Evolutionary conservation across 2,888 invertebrate species (phyloP), one percentile per base, ranked within the genome.

Genomic region (Horisme vitalbata): DNA sequence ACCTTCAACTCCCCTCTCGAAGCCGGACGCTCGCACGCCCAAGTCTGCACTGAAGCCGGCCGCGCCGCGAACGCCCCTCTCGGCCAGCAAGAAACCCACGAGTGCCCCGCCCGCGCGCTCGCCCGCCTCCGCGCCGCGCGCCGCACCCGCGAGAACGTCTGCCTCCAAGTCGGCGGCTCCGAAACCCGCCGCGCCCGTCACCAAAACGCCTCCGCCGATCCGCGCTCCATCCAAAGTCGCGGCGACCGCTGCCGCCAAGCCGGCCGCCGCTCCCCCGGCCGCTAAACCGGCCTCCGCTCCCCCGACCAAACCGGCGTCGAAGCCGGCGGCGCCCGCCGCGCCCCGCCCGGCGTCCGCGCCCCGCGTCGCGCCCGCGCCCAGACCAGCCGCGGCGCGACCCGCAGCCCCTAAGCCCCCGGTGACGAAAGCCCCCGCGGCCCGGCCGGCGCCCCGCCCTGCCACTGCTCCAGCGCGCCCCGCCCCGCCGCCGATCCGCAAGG

Each of bases 271-370:
- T 6, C 6, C 35, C 20, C 11, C 63, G 4, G 21, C 44, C 28
- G 18, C 58, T 41, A 49, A 20, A 24, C 66, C n/a, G 82, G 83
- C 5, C 84, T 79, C 55, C 84, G 87, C 57, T 66, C 87, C 2
- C 33, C 39, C 63, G 7, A 61, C 63, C 13, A 28, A 41, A 30
- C 32, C 49, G 26, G 37, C 50, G 35, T 28, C 39, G 10, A 28
- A 55, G 45, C 45, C 18, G 23, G 30, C 50, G 7, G 83, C n/a
- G 84, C 79, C 57, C 85, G 85, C 58, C 68, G 86, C 46, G 24
- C 61, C 21, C 55, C 63, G 28, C 10, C 44, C 33, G 46, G 38
- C 62, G 3, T 33, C 49, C 31, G 27, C 49, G 3, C 27, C 56
- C 3, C 44, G 49, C 20, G 26, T 48, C 26, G 41, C 58, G 13